These are phyloP conservation scores for Euleptes europaea DNA, from an alignment of 2,113 vertebrate species.

Conservation along the genomic window DNA sequence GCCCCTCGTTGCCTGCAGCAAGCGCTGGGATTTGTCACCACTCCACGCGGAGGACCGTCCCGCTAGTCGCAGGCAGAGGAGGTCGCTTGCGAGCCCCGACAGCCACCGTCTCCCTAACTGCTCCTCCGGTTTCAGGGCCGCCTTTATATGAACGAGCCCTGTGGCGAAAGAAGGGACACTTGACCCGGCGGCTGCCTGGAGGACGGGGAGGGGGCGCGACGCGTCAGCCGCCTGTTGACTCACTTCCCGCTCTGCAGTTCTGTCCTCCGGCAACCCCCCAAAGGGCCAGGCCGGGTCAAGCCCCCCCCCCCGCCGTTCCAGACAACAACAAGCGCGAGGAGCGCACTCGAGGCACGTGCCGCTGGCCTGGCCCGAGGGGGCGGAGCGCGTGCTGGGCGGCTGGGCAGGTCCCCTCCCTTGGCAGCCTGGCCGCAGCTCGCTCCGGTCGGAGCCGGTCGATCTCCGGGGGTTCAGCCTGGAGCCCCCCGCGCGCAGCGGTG, in stretches of 20 bases:
- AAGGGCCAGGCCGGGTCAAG: neutral
- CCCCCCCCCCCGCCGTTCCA: too few relatives aligned
- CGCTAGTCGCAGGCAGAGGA: rapidly evolving
- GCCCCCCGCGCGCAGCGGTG: too few relatives aligned
- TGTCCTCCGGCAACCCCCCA: neutral
- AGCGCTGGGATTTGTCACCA: neutral
- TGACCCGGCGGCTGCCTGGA: neutral
- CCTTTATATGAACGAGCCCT: neutral
- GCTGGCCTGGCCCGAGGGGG: neutral
- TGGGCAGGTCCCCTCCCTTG: too few relatives aligned
- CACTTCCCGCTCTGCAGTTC: neutral
- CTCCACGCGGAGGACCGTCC: neutral
- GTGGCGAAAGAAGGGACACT: neutral
- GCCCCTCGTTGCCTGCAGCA: rapidly evolving
- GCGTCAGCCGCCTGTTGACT: neutral
- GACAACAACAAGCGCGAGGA: neutral
- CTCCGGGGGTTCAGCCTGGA: too few relatives aligned
- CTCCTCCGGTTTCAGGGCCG: too few relatives aligned
- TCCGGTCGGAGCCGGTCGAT: too few relatives aligned
- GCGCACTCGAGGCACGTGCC: neutral
- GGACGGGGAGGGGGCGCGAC: neutral
- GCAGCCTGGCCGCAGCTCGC: neutral
- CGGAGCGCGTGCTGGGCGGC: neutral
- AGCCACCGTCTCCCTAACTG: neutral
- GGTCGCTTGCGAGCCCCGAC: neutral